Conservation (phyloP, 1,140 invertebrate genomes). For the Zelostemma sp. region DNA sequence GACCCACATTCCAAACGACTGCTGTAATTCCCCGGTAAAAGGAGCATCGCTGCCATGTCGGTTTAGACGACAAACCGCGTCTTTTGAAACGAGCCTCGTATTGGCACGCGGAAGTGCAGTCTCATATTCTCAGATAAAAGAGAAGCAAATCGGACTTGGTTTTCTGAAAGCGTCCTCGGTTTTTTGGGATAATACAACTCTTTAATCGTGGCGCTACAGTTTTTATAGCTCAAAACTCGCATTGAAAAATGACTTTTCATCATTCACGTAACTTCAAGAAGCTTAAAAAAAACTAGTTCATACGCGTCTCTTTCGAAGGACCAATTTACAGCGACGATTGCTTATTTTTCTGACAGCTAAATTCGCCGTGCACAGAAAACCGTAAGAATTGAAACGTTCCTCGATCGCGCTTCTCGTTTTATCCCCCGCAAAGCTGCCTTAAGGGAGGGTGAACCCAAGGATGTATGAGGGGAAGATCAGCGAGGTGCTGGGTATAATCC, state of each 20-base stretch:
- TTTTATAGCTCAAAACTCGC: conserved; percentile 2
- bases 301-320: too few species aligned
- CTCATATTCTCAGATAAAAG: neutral
- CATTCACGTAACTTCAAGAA: neutral
- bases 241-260: neutral
- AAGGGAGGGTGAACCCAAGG: conserved; percentile 3
- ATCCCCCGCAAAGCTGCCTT: conserved; percentile 1
- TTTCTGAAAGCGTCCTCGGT: neutral
- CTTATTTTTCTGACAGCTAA: too few species aligned
- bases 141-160: neutral
- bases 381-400: too few species aligned
- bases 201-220: neutral
- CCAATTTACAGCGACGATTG: too few species aligned
- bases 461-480: neutral
- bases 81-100: conserved; percentile 1
- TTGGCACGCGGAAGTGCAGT: neutral
- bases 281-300: too few species aligned
- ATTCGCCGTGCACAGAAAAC: too few species aligned
- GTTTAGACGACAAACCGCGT: too few species aligned
- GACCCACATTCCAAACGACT: conserved; percentile 55
- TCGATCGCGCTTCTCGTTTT: neutral
- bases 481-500: conserved; percentile 6
- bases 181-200: neutral
- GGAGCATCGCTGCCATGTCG: too few species aligned
- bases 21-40: conserved; percentile 25